These are phyloP conservation scores for Rafetus swinhoei DNA, from an alignment of 2,113 vertebrate species.

Conservation along the genomic window DNA sequence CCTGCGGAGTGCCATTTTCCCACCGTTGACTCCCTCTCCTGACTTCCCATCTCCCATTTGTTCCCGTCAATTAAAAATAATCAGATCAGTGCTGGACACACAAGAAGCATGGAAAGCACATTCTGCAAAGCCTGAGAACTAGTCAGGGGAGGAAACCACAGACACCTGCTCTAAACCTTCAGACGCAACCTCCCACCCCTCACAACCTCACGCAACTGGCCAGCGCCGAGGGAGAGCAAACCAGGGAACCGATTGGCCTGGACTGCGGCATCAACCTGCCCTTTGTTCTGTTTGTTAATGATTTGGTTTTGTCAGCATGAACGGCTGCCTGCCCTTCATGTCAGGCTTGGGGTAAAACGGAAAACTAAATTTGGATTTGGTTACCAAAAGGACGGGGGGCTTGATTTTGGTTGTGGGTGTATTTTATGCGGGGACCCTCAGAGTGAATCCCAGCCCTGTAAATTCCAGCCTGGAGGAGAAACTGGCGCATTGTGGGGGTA, in stretches of 20 bases:
- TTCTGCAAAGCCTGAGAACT: slow-evolving; percentile 26
- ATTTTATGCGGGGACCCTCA: not conserved
- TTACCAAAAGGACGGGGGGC: not conserved
- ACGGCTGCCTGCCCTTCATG: slow-evolving; percentile 35
- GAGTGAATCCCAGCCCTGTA: slow-evolving; percentile 9
- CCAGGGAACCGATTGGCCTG: slow-evolving; percentile 30
- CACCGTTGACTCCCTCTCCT: slow-evolving; percentile 55
- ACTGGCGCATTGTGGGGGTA: slow-evolving; percentile 14
- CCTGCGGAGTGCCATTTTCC: slow-evolving; percentile 64
- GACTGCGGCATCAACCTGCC: slow-evolving; percentile 13
- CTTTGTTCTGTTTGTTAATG: slow-evolving; percentile 17
- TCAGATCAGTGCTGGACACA: slow-evolving; percentile 53
- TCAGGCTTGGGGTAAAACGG: slow-evolving; percentile 34
- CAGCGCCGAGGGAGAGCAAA: slow-evolving; percentile 31
- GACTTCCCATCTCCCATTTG: slow-evolving; percentile 48
- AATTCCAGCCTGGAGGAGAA: slow-evolving; percentile 42
- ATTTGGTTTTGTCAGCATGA: slow-evolving; percentile 35
- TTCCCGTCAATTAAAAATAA: slow-evolving; percentile 49
- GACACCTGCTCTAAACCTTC: slow-evolving; percentile 15
- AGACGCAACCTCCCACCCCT: slow-evolving; percentile 49
- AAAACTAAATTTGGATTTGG: not conserved
- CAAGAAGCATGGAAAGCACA: not conserved
- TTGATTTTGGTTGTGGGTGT: not conserved
- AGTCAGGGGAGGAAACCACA: slow-evolving; percentile 15
- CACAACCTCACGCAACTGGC: slow-evolving; percentile 50